Conservation (phyloP, 2,797 vertebrate species). For the Acanthopagrus latus region DNA sequence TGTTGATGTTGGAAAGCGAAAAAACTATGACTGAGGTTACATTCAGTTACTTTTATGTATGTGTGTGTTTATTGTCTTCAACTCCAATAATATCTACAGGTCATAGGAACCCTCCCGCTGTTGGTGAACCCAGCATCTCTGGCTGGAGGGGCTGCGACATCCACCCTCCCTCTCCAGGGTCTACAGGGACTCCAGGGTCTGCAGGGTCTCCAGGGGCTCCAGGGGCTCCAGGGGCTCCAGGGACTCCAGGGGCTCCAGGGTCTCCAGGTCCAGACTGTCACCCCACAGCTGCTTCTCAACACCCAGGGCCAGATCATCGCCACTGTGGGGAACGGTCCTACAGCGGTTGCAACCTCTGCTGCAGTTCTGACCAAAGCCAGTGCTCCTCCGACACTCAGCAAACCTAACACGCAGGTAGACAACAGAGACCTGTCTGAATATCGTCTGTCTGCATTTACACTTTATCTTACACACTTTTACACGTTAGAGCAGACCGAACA, state of each 20-base stretch:
- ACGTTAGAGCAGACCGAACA: neutral
- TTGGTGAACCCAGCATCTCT: conserved; percentile 91
- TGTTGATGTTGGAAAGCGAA: neutral
- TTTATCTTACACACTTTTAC: no score
- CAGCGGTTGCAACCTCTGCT: conserved; percentile 82
- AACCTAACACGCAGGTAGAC: conserved; percentile 80
- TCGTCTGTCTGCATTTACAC: neutral
- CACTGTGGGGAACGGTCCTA: conserved; percentile 88
- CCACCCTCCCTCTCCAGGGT: conserved; percentile 87
- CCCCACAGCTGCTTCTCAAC: conserved; percentile 94
- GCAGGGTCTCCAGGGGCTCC: conserved; percentile 87
- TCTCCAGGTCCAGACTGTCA: conserved; percentile 91
- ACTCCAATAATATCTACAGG: conserved; percentile 76
- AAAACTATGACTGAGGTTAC: neutral
- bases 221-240: conserved; percentile 89
- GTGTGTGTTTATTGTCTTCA: neutral
- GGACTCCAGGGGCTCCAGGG: conserved; percentile 77
- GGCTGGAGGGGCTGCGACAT: conserved; percentile 80
- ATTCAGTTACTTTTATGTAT: neutral
- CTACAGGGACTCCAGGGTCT: conserved; percentile 84
- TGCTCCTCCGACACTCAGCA: conserved; percentile 74
- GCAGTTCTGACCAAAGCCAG: conserved; percentile 86
- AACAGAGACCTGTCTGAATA: neutral
- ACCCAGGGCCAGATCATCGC: conserved; percentile 96
- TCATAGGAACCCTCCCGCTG: conserved; percentile 94